Evolutionary conservation across 2,113 vertebrate genomes (phyloP), one percentile per base, ranked within the genome.

Genomic region (Lipotes vexillifer): DNA sequence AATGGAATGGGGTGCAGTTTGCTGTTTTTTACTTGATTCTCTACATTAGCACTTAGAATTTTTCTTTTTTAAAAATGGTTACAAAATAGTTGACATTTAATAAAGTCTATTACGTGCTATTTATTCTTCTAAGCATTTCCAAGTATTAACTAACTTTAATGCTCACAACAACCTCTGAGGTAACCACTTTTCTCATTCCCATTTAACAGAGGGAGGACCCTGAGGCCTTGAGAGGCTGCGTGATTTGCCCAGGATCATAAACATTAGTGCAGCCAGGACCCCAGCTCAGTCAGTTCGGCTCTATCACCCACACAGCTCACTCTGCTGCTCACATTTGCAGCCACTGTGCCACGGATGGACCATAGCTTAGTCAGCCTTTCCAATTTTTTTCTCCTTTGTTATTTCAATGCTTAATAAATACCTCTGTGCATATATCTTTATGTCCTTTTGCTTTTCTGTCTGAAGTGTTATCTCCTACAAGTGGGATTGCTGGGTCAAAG

Each of bases 311-410:
- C 17, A 41, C 21, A 41, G 5, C 17, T n/a, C 17, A 31, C 23
- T 80, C 15, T 12, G 1, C 18, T 0, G 3, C 69, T 61, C 21
- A 44, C 1, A 12, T n/a, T n/a, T 2, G 3, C 3, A n/a, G 49
- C 31, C 17, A 7, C 38, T 5, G 3, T 29, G 52, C 14, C 5
- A 1, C 1, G 41, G 41, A 31, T 4, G 33, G 83, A 46, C 15
- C 72, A 63, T 27, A 6, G 14, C 36, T 59, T 20, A 10, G 1
- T 33, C 0, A 25, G 78, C 4, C 36, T 83, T 68, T 78, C 41
- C 15, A 27, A 1, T 52, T 65, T 41, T 38, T 82, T 71, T 57
- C 57, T 59, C 57, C 44, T 52, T 94, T 83, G 33, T 74, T 38
- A 15, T 88, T 77, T 80, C 13, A n/a, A 0, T 74, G 21, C 17